Evolutionary conservation across 2,888 invertebrate genomes (phyloP), one percentile per base, ranked within the genome.

Genomic region (Chironomus tentans): DNA sequence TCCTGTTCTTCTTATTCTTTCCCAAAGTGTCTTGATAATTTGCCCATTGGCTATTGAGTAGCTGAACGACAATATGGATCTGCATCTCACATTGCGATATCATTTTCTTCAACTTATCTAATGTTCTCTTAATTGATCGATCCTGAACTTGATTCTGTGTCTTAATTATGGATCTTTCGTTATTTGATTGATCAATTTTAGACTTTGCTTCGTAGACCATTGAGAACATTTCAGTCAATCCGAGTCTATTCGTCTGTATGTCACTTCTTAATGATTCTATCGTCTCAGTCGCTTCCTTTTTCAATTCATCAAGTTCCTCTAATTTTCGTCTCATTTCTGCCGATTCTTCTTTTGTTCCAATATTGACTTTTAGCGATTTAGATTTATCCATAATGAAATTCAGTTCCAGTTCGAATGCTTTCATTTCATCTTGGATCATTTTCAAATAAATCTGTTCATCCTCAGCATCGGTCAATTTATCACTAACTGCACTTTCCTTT

Each of bases 11-110:
- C 0, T 82, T 80, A 72, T 81, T 84, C 79, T 84, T 85, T 76
- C 82, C 86, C 76, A 82, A 84, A 65, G 87, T 82, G 78, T 87
- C 85, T 80, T 88, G 87, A 79, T 86, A 87, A 77, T 87, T 88
- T 38, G 89, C 88, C 94, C 94, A 94, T 79, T 92, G 90, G 72
- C 89, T 86, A 80, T 94, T 93, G 2, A 95, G 85, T 2, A 89
- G 88, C 77, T 88, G 87, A 78, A 90, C 89, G 0, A 91, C 90
- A 80, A 92, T 90, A 2, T 87, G 86, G 5, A 95, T 80, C 79
- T 94, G 93, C 0, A 88, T 90, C 78, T 93, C 90, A 38, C 94
- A 88, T 79, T 92, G 91, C 79, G 90, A 89, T 1, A 89, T 85
- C 46, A 90, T 85, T 75, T 89, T 89, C 79, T 90, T 88, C 4